Evolutionary conservation across 2,113 vertebrate species (phyloP).

Genomic region (Amblyopsis rosae): DNA sequence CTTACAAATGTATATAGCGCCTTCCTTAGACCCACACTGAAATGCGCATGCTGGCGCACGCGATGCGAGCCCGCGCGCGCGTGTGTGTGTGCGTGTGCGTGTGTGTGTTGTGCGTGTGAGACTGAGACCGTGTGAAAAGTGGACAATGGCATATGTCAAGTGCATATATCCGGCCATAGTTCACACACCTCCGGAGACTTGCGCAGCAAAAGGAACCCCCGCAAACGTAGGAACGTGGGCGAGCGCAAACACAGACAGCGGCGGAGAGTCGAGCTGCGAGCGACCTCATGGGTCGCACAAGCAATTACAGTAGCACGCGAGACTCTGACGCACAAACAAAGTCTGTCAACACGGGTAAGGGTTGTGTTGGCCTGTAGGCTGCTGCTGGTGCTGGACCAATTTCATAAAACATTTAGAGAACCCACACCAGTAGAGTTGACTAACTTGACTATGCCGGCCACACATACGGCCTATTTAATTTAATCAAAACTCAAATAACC

Average conservation of each 20-base stretch:
- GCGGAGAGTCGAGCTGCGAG: slow-evolving; percentile 23
- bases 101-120: background rate
- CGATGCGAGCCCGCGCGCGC: too few relatives aligned
- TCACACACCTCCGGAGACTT: slow-evolving; percentile 11
- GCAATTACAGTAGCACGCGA: slow-evolving; percentile 32
- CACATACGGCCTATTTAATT: too few relatives aligned
- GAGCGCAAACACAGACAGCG: background rate
- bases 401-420: too few relatives aligned
- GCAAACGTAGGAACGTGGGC: too few relatives aligned
- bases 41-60: too few relatives aligned
- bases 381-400: too few relatives aligned
- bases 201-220: background rate
- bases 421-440: too few relatives aligned
- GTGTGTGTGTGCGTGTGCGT: background rate
- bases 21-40: too few relatives aligned
- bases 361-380: background rate
- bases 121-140: slow-evolving; percentile 14
- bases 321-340: slow-evolving; percentile 31
- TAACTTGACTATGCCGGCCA: too few relatives aligned
- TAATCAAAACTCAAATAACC: too few relatives aligned
- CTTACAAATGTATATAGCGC: too few relatives aligned
- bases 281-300: slow-evolving; percentile 51
- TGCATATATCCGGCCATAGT: slow-evolving; percentile 19
- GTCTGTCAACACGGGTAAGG: slow-evolving; percentile 10
- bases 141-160: slow-evolving; percentile 32